A percentile compares a stretch with the other conserved stretches of the same genome.
These are phyloP conservation scores for Kryphioiulus occultus DNA, from an alignment of 2,888 invertebrate species.

Conservation along the genomic window DNA sequence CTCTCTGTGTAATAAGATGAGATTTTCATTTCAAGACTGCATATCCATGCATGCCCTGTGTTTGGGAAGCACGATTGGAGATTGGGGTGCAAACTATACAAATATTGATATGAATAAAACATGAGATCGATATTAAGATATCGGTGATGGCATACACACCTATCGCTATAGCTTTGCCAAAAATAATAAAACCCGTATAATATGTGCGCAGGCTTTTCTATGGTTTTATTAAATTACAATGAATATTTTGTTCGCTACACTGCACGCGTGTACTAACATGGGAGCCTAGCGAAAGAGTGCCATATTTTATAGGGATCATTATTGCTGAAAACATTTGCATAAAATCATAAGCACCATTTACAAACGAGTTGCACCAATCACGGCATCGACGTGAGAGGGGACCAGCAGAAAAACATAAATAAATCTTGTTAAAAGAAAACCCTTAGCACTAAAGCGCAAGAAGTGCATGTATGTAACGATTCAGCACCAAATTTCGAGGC, in stretches of 20 bases:
- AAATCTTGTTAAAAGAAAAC: background rate
- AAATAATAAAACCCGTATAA: slow-evolving; percentile 7
- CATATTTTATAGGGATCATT: slow-evolving; percentile 23
- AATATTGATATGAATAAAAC: slow-evolving; percentile 7
- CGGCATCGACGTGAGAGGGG: background rate
- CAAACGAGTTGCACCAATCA: slow-evolving; percentile 23
- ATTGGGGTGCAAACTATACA: background rate
- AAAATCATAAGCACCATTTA: slow-evolving; percentile 15
- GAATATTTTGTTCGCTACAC: slow-evolving; percentile 5
- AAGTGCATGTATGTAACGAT: background rate
- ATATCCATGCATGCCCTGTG: background rate
- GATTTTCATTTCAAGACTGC: background rate
- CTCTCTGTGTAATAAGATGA: slow-evolving; percentile 2
- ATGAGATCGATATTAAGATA: slow-evolving; percentile 23
- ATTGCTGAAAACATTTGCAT: slow-evolving; percentile 23
- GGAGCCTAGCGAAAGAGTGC: background rate
- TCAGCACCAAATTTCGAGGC: background rate
- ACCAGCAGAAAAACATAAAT: background rate
- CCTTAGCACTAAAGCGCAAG: background rate
- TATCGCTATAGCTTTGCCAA: background rate
- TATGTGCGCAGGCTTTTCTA: background rate
- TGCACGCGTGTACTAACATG: background rate
- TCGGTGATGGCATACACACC: slow-evolving; percentile 11
- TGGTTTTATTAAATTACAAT: slow-evolving; percentile 23
- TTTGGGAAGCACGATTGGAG: background rate